Evolutionary conservation across 2,888 invertebrate genomes (phyloP).

Genomic region (Lutraria lutraria): DNA sequence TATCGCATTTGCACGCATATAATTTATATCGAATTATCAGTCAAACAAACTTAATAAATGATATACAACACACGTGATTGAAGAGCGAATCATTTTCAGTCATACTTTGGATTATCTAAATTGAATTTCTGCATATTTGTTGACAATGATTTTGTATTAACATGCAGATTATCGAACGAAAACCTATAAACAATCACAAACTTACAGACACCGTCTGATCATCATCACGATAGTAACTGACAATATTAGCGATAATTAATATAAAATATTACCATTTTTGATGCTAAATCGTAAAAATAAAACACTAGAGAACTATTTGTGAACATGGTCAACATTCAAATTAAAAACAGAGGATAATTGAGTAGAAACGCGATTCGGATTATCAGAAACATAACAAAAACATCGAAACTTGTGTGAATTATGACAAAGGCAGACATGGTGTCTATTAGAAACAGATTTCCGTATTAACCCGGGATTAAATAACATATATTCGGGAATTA

Average conservation of each 20-base stretch:
- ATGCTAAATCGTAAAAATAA: slow-evolving; percentile 16
- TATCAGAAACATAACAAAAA: slow-evolving; percentile 21
- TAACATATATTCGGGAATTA: slow-evolving; percentile 42
- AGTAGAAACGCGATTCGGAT: not conserved
- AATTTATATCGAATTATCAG: too few species aligned
- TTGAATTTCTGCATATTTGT: not conserved
- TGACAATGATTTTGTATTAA: not conserved
- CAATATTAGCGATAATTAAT: not conserved
- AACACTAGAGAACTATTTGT: slow-evolving; percentile 22
- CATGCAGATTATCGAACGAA: not conserved
- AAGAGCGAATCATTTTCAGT: too few species aligned
- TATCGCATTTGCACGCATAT: too few species aligned
- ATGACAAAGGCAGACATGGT: slow-evolving; percentile 35
- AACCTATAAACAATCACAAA: not conserved
- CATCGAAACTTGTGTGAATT: slow-evolving; percentile 23
- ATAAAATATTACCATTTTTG: slow-evolving; percentile 3
- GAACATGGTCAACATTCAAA: slow-evolving; percentile 7
- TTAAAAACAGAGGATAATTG: slow-evolving; percentile 7
- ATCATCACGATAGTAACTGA: not conserved
- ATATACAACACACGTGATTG: too few species aligned
- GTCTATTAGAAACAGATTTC: slow-evolving; percentile 52
- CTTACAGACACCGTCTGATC: not conserved
- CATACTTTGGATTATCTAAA: not conserved
- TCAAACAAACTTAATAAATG: too few species aligned
- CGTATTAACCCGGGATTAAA: slow-evolving; percentile 43